Base-by-base conservation (phyloP, 2,797 vertebrate species). In the Helicolenus hilgendorfi region DNA sequence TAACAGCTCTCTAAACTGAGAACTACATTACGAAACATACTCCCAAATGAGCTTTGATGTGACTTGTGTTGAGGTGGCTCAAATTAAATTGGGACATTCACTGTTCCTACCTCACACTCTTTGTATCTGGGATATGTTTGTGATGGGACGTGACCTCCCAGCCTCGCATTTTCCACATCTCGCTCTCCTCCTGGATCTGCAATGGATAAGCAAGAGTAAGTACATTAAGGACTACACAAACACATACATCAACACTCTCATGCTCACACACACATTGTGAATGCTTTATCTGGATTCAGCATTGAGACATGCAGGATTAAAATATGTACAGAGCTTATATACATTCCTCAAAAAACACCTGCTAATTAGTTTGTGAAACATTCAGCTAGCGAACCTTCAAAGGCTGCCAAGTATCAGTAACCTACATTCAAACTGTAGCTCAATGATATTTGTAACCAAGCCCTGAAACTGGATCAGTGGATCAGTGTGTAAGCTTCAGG, bases 101-200 rank as follows among this genome's bases (percentile, higher is more conserved):
- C 15, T 45, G 73, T 70, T 79, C 77, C 36, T 87, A 97, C 96
- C 96, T 96, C 68, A 62, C 56, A 75, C 76, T 79, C 45, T 90
- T 85, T 8, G 72, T 53, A 2, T 73, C 83, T 5, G 93, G 79
- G n/a, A 87, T 72, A 56, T 88, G 94, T 92, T 92, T 95, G 62
- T 72, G 60, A 22, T 93, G 83, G 29, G 96, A 89, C 41, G 20
- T 94, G 65, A 97, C 97, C 94, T 99, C 98, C 94, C 97, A 96
- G 93, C 96, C 97, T 85, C 99, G 97, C 94, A 98, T 97, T 95
- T 99, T 99, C 99, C 99, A 99, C 96, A 97, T 97, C 60, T 96
- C 96, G 18, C 45, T 92, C 79, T 97, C 95, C 89, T 97, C 96
- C 87, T 96, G 96, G 87, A 97, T 97, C 96, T 96, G 78, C 70